These are phyloP conservation scores for Sinocyclocheilus anophthalmus DNA, from an alignment of 2,113 vertebrate genomes.

Conservation along the genomic window DNA sequence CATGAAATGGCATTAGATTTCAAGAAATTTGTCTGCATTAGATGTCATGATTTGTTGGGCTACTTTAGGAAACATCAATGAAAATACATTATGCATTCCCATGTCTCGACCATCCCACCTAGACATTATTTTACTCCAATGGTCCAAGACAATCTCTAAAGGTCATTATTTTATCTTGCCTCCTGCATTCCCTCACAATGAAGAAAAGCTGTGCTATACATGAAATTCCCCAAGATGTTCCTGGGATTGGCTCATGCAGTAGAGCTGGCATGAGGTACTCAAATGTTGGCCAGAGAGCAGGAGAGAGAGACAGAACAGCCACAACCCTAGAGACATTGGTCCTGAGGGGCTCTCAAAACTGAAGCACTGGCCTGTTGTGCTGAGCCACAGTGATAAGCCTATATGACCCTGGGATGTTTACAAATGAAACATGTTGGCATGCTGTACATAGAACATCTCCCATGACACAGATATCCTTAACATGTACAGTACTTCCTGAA, in stretches of 20 bases:
- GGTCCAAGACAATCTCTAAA: neutral
- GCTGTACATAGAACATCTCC: neutral
- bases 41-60: neutral
- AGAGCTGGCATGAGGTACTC: neutral
- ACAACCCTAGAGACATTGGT: neutral
- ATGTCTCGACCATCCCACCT: neutral
- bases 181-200: neutral
- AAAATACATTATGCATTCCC: neutral
- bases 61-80: neutral
- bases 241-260: constrained; percentile 11
- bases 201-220: neutral
- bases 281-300: neutral
- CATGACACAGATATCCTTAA: neutral
- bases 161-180: constrained; percentile 3
- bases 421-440: constrained; percentile 1
- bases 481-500: neutral
- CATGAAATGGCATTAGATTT: neutral
- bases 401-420: neutral
- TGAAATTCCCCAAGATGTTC: neutral
- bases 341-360: constrained; percentile 3
- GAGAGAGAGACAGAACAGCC: neutral
- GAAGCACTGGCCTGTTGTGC: neutral
- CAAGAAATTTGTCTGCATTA: neutral
- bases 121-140: neutral
- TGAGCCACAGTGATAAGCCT: neutral